Percentiles rank a stretch among this genome's conserved stretches.
Evolutionary conservation across 2,888 invertebrate species (phyloP).

Genomic region (Timandra comae): DNA sequence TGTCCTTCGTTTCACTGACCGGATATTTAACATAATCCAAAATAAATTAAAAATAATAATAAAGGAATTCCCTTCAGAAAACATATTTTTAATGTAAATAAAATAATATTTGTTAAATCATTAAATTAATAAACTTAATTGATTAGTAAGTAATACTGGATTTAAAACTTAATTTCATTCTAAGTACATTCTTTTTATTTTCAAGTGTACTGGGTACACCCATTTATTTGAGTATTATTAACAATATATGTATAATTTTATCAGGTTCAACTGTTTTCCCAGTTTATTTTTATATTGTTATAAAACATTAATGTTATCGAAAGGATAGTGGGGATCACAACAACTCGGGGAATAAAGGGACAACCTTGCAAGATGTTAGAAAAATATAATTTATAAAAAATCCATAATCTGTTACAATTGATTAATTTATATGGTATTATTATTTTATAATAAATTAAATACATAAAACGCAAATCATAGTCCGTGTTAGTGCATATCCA

Average conservation of each 20-base stretch:
- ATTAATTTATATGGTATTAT: slow-evolving; percentile 20
- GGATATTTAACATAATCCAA: too few species aligned
- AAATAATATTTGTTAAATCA: too few species aligned
- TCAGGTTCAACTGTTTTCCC: background rate
- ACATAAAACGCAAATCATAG: slow-evolving; percentile 12
- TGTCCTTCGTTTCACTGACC: slow-evolving; percentile 20
- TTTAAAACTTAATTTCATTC: too few species aligned
- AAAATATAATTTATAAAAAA: slow-evolving; percentile 31
- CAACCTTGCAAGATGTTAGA: slow-evolving; percentile 40
- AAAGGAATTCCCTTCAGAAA: too few species aligned
- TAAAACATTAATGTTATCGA: slow-evolving; percentile 6
- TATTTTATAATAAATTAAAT: slow-evolving; percentile 9
- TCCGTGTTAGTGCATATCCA: slow-evolving; percentile 53
- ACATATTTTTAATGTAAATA: too few species aligned
- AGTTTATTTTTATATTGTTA: background rate
- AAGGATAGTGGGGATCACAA: slow-evolving; percentile 11
- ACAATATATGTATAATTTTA: too few species aligned
- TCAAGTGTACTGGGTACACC: too few species aligned
- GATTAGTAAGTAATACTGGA: too few species aligned
- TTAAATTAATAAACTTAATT: too few species aligned
- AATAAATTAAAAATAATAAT: too few species aligned
- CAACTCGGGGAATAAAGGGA: slow-evolving; percentile 36
- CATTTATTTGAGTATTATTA: too few species aligned
- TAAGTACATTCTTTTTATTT: too few species aligned
- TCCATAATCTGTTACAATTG: slow-evolving; percentile 38